Evolutionary conservation across 2,113 vertebrate genomes (phyloP), one percentile per base, ranked within the genome.

Genomic region (Eptatretus burgeri): DNA sequence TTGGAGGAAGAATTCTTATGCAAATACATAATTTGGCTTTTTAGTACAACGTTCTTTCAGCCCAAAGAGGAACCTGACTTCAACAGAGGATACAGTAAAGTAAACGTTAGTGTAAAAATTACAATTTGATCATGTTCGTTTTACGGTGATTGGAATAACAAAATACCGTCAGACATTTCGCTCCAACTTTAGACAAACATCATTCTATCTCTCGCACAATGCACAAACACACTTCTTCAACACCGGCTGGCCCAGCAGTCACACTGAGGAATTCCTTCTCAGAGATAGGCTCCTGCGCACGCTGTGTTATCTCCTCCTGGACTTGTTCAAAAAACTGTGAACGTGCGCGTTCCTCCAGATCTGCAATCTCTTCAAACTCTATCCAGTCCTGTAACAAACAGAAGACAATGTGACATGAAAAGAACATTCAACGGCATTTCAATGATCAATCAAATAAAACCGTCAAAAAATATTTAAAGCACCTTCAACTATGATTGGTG

Each of bases 301-400:
- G 94, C 69, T 93, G 78, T 5, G 87, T 82, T n/a, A 88, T 87
- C 68, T 93, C 91, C 73, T 98, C 87, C 1, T 84, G 83, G 50
- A 82, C 89, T 70, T 95, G 95, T 76, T 98, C 91, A 68, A 98
- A 98, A 73, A 95, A 98, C 63, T 82, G 80, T 68, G 88, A 95
- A 72, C 95, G 94, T 62, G 87, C 86, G 62, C 91, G 80, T 66
- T 98, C 91, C 72, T 98, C 91, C 49, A 98, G 71, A 72, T 98
- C 91, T 0, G 91, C 89, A 68, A 98, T 93, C 78, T 98, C 91
- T 73, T 95, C 91, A 70, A 95, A 98, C 74, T 95, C 91, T 51
- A 95, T 82, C 91, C 91, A 98, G 71, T 98, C 91, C 91, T 98
- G 68, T 64, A 68, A 63, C 69, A 49, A 41, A 41, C 27, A 41